Evolutionary conservation across 2,888 invertebrate genomes (phyloP), one percentile per base, ranked within the genome.

Genomic region (Synergus laeviventris): DNA sequence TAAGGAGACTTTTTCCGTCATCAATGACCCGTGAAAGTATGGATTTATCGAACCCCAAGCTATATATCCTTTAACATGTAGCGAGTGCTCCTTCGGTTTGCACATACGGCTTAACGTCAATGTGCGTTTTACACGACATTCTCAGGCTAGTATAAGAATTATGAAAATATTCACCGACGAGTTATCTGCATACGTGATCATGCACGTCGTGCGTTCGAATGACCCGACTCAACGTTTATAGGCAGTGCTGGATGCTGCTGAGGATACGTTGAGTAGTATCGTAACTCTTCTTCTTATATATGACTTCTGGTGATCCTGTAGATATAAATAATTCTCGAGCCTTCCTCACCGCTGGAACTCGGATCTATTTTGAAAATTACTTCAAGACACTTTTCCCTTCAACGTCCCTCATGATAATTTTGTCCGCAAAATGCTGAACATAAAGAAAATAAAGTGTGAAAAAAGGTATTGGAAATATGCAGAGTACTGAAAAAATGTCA

Each of bases 221-320:
- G 82, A 82, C 76, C 79, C 73, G 74, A 73, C 76, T 36, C 76
- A 84, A 84, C 54, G 80, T 78, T 84, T 84, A 84, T 83, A 60
- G 74, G 75, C 79, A 74, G 81, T 82, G 81, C 80, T 76, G 83
- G 83, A 83, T 66, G 45, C 70, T 70, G 70, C 70, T 49, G 49
- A 45, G 45, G 24, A 70, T 70, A 70, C 49, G 31, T 12, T 49
- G 31, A 70, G 49, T 36, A 49, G 70, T 49, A 49, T 70, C 70
- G 49, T 70, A 70, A 70, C 70, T 70, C 45, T 66, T 31, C 18
- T 54, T 54, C 18, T 54, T 54, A 54, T 54, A 66, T 66, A 66
- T 70, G 70, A 70, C 49, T 59, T 21, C 59, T 70, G n/a, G 16
- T 70, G 66, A 70, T 70, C 45, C 66, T 70, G n/a, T 16, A 70